Conservation (phyloP, 1,140 invertebrate genomes). For the Diorhabda elongata region DNA sequence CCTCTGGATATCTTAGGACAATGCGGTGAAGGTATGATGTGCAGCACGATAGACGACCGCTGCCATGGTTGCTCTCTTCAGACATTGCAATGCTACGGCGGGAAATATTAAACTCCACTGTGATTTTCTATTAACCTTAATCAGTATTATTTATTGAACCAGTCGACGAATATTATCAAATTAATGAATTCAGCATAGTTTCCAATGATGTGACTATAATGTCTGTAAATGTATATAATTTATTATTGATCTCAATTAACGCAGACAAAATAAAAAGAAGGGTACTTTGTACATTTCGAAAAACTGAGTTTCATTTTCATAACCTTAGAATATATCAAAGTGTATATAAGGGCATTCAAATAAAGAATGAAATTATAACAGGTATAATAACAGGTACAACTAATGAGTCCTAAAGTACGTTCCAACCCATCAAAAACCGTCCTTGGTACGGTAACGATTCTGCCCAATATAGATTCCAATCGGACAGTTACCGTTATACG, state of each 20-base stretch:
- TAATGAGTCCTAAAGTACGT: too few relatives aligned
- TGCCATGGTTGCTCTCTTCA: conserved; percentile 49
- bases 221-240: conserved; percentile 8
- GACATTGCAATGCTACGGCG: conserved; percentile 35
- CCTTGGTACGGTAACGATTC: too few relatives aligned
- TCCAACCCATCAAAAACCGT: too few relatives aligned
- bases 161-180: not conserved
- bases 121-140: conserved; percentile 24
- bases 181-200: not conserved
- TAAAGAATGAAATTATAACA: too few relatives aligned
- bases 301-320: not conserved
- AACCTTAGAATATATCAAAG: too few relatives aligned
- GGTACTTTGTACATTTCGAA: conserved; percentile 14
- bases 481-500: too few relatives aligned
- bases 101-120: conserved; percentile 13
- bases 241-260: conserved; percentile 7
- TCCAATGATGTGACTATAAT: conserved; percentile 2
- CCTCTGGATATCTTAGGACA: conserved; percentile 44
- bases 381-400: too few relatives aligned
- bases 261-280: conserved; percentile 1
- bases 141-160: conserved; percentile 30
- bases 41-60: conserved; percentile 45
- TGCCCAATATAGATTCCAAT: too few relatives aligned
- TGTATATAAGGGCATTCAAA: too few relatives aligned
- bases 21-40: conserved; percentile 54